These are phyloP conservation scores for Drosophila eugracilis DNA, from an alignment of 1,140 invertebrate genomes.

Conservation along the genomic window DNA sequence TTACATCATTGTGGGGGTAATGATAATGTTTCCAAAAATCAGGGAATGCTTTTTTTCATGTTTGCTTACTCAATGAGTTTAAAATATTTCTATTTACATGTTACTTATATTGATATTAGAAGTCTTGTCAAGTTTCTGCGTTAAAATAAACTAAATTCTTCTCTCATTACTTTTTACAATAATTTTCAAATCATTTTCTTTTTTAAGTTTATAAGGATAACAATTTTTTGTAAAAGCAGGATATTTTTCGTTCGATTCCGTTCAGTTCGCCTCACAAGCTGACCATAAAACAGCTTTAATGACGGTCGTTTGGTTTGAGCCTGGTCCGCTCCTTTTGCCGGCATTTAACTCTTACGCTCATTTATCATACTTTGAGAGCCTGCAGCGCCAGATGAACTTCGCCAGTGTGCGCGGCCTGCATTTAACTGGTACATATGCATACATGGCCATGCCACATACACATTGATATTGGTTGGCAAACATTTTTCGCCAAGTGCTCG, in stretches of 20 bases:
- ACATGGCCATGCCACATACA: slow-evolving; percentile 10
- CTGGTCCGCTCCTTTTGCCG: slow-evolving; percentile 44
- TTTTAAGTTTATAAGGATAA: too few species aligned
- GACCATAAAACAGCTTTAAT: slow-evolving; percentile 78
- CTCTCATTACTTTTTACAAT: too few species aligned
- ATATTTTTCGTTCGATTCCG: slow-evolving; percentile 11
- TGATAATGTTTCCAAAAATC: not conserved
- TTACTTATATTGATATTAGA: too few species aligned
- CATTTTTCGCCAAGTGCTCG: slow-evolving; percentile 66
- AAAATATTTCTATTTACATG: slow-evolving; percentile 11
- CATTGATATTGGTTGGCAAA: slow-evolving; percentile 54
- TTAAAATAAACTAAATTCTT: too few species aligned
- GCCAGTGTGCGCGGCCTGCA: slow-evolving; percentile 40
- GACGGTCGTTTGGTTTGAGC: slow-evolving; percentile 62
- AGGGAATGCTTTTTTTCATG: slow-evolving; percentile 1
- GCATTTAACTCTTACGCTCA: slow-evolving; percentile 77
- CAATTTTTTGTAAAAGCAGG: too few species aligned
- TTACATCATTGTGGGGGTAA: too few species aligned
- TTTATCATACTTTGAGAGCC: slow-evolving; percentile 78
- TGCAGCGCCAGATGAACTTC: slow-evolving; percentile 61
- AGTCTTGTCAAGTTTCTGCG: too few species aligned
- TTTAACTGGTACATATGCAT: slow-evolving; percentile 46
- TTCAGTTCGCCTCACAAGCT: slow-evolving; percentile 29
- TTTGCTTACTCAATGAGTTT: too few species aligned
- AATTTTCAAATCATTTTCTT: too few species aligned